Conservation (phyloP, 2,888 invertebrate genomes). For the Ennomos fuscantarius region DNA sequence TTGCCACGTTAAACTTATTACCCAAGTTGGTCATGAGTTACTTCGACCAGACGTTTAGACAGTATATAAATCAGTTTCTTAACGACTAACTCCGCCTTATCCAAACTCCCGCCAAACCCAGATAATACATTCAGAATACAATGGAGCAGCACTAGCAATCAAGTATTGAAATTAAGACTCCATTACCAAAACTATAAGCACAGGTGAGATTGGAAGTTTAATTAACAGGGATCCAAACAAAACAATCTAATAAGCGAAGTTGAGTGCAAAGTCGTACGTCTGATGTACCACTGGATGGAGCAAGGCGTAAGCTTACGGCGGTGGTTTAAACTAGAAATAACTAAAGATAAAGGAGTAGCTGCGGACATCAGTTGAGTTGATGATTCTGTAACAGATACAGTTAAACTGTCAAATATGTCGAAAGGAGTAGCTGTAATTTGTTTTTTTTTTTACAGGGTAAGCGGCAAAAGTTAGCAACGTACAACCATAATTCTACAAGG, state of each 20-base stretch:
- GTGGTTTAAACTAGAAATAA: background rate
- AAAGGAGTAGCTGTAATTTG: too few species aligned
- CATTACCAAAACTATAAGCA: constrained; percentile 46
- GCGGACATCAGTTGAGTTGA: background rate
- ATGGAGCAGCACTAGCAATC: constrained; percentile 14
- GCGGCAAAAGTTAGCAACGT: too few species aligned
- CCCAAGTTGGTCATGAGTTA: too few species aligned
- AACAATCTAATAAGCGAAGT: constrained; percentile 77
- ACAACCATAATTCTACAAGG: too few species aligned
- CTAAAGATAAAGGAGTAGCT: too few species aligned
- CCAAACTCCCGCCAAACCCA: constrained; percentile 1
- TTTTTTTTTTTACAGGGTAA: too few species aligned
- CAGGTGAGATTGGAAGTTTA: constrained; percentile 56
- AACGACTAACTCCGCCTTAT: background rate
- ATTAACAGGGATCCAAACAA: constrained; percentile 69
- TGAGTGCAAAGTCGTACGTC: constrained; percentile 67
- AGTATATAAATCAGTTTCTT: constrained; percentile 5
- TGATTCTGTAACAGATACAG: background rate
- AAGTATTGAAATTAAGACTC: constrained; percentile 44
- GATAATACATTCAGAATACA: constrained; percentile 5
- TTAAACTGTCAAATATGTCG: background rate
- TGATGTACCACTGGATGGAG: constrained; percentile 43
- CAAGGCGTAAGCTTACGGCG: constrained; percentile 36
- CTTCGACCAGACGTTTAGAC: too few species aligned
- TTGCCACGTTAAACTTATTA: too few species aligned